A percentile compares a stretch with the other conserved stretches of the same genome.
phyloP scores from a whole-genome alignment of 1,140 invertebrate genomes.

The Seison nebaliae region DNA sequence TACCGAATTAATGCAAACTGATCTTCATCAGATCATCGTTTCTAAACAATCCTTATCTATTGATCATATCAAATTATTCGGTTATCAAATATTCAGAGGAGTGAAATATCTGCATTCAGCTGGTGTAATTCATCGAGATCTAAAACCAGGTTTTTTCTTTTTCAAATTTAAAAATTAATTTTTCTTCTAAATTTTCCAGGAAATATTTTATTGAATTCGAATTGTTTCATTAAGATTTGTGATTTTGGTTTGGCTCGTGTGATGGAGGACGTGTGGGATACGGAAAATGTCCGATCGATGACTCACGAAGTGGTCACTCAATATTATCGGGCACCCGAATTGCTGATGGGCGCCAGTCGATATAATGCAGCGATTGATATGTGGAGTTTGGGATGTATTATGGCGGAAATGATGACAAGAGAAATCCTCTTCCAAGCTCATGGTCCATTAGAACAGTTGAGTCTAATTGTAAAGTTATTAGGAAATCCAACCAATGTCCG shows the following conservation, averaged over 20 bases:
- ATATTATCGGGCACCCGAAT: constrained; percentile 52
- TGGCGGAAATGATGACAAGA: constrained; percentile 71
- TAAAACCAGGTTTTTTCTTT: constrained; percentile 43
- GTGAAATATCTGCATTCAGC: constrained; percentile 92
- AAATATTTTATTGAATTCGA: constrained; percentile 85
- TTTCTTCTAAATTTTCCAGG: constrained; percentile 28
- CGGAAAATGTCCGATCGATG: constrained; percentile 64
- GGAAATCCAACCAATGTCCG: constrained; percentile 9
- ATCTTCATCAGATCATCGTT: constrained; percentile 98
- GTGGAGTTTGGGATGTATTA: constrained; percentile 98
- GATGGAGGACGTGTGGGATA: too few species aligned
- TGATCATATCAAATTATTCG: constrained; percentile 99
- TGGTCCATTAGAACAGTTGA: constrained; percentile 8
- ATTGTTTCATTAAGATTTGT: constrained; percentile 95
- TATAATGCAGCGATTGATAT: constrained; percentile 61
- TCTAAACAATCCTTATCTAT: constrained; percentile 84
- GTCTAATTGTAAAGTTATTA: constrained; percentile 7
- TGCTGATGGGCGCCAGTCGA: constrained; percentile 31
- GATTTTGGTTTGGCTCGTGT: constrained; percentile 82
- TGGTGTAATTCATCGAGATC: constrained; percentile 81
- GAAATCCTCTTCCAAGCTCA: constrained; percentile 76
- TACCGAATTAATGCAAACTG: constrained; percentile 90
- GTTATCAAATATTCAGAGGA: constrained; percentile 96
- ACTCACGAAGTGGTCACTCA: constrained; percentile 53
- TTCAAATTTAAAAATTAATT: neutral